Conservation (phyloP, 2,888 invertebrate species). For the Aspidiotus rigidus region DNA sequence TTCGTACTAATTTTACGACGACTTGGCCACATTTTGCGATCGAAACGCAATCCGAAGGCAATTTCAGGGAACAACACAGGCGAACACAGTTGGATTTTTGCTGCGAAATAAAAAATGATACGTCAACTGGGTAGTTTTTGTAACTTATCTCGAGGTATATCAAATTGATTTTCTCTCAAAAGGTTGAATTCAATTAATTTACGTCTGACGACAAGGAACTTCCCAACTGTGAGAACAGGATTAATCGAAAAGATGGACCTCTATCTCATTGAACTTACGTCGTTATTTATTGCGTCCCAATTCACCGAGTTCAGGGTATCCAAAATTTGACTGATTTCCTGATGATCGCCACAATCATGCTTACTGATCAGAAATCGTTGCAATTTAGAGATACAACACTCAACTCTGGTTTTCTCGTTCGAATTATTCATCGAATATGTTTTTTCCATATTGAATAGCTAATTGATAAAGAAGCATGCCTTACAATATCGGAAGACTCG, state of each 20-base stretch:
- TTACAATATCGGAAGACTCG: too few species aligned
- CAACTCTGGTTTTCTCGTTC: background rate
- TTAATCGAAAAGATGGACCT: background rate
- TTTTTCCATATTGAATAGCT: too few species aligned
- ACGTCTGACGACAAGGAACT: too few species aligned
- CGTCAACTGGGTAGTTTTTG: too few species aligned
- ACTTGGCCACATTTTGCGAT: conserved; percentile 24
- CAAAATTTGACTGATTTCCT: background rate
- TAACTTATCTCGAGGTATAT: too few species aligned
- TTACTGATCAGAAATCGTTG: background rate
- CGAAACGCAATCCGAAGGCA: conserved; percentile 4
- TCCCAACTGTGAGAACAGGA: too few species aligned
- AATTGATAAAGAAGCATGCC: too few species aligned
- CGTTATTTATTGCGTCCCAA: background rate
- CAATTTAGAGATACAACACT: background rate
- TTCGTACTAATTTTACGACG: conserved; percentile 12
- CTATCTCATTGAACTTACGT: background rate
- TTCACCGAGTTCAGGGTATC: background rate
- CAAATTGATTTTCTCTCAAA: too few species aligned
- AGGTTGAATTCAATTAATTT: too few species aligned
- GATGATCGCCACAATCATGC: background rate
- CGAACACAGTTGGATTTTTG: conserved; percentile 19
- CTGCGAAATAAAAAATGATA: background rate
- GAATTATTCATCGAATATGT: background rate
- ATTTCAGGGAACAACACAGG: conserved; percentile 3